Evolutionary conservation across 1,140 invertebrate species (phyloP).

Genomic region (Anthonomus grandis): DNA sequence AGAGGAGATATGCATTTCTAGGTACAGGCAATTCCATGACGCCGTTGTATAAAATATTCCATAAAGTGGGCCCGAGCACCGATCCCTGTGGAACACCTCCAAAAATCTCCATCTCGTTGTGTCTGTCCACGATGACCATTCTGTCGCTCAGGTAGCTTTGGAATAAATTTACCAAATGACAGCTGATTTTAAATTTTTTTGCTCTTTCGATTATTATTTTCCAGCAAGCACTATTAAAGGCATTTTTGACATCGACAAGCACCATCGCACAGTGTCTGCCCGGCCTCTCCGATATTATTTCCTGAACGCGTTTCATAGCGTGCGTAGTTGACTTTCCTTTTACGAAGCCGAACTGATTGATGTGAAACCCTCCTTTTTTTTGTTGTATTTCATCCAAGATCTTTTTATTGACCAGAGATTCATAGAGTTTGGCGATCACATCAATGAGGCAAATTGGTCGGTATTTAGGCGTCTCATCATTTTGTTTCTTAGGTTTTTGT

Average conservation of each 20-base stretch:
- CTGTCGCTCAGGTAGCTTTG: conserved; percentile 19
- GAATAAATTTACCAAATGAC: conserved; percentile 7
- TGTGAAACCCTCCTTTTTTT: conserved; percentile 7
- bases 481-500: background rate
- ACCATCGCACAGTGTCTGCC: conserved; percentile 22
- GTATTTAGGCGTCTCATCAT: background rate
- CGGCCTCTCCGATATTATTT: conserved; percentile 33
- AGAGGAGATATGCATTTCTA: background rate
- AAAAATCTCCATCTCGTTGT: conserved; percentile 7
- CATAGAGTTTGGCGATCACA: conserved; percentile 31
- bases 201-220: conserved; percentile 2
- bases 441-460: conserved; percentile 36
- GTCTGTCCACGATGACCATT: background rate
- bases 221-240: conserved; percentile 31
- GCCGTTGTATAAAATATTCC: conserved; percentile 12
- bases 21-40: background rate
- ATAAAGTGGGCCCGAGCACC: conserved; percentile 42
- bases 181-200: conserved; percentile 1
- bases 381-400: conserved; percentile 7
- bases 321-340: background rate
- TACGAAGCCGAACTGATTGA: conserved; percentile 14
- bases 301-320: conserved; percentile 11
- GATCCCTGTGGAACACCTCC: conserved; percentile 44
- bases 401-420: conserved; percentile 25
- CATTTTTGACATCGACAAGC: conserved; percentile 27